A percentile compares a stretch with the other conserved stretches of the same genome.
phyloP scores from a whole-genome alignment of 1,140 invertebrate genomes.

The Periplaneta americana region DNA sequence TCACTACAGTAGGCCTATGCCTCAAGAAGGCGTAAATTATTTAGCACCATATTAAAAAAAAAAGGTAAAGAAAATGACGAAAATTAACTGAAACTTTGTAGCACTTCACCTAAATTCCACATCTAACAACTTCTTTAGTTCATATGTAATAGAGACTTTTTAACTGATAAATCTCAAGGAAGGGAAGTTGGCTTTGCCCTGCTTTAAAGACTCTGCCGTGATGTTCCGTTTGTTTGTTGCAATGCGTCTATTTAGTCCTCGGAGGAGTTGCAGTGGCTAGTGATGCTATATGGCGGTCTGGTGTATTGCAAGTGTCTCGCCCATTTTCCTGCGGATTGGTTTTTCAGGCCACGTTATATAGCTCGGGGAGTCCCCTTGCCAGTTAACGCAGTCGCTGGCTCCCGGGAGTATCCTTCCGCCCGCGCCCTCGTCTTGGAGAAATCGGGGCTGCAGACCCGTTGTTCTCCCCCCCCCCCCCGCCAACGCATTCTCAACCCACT shows the following conservation, averaged over 20 bases:
- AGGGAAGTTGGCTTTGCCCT: too few species aligned
- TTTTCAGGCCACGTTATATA: background rate
- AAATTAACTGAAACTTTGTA: too few species aligned
- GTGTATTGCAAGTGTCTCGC: background rate
- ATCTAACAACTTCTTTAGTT: too few species aligned
- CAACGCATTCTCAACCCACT: background rate
- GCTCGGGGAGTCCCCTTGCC: background rate
- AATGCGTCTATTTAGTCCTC: background rate
- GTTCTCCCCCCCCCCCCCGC: background rate
- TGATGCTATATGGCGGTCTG: background rate
- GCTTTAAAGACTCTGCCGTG: too few species aligned
- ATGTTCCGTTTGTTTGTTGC: background rate
- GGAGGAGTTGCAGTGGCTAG: background rate
- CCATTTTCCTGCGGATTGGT: slow-evolving; percentile 3
- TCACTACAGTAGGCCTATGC: too few species aligned
- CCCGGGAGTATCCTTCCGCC: background rate
- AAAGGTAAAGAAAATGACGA: too few species aligned
- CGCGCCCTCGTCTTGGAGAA: background rate
- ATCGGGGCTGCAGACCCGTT: background rate
- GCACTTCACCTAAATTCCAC: too few species aligned
- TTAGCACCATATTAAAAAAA: too few species aligned
- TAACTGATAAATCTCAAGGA: too few species aligned
- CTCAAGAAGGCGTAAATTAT: too few species aligned
- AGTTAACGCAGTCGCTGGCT: background rate
- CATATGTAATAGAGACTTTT: too few species aligned